Base-by-base conservation (phyloP, 2,113 vertebrate species). In the Ceratotherium simum region DNA sequence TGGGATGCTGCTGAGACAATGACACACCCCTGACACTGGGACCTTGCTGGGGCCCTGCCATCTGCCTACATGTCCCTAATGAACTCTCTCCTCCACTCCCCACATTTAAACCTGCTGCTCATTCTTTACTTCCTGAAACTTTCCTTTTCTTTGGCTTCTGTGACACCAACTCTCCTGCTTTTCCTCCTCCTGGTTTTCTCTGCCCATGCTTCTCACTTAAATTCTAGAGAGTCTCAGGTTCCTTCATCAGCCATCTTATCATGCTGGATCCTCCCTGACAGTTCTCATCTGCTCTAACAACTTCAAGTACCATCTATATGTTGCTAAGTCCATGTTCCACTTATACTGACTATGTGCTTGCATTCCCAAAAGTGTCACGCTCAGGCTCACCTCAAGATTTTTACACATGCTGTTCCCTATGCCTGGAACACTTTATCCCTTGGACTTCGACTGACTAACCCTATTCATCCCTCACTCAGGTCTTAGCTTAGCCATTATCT, bases 201-300 rank as follows among this genome's bases (percentile, higher is more conserved):
- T 29, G 33, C 31, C 64, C 46, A 29, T 0, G 2, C 70, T 51
- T 79, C 46, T 54, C 13, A 21, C 31, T 20, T 12, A 2, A 20
- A 78, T 54, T 29, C 78, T 5, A 33, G 33, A 39, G 25, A 1
- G 8, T 6, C n/a, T 64, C 36, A 9, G 48, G 31, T 20, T 39
- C 1, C 69, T 42, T 16, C 69, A 65, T 21, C 0, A 1, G 56
- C 39, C 3, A 1, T 0, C 8, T 0, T 6, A 10, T 23, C 58
- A n/a, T 0, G 0, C 18, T 1, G 1, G 2, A 8, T 3, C 54
- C 58, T 83, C 51, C 42, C 42, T 12, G 65, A 36, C 23, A 39
- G 80, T 39, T 62, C 85, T 54, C 48, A 36, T 54, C n/a, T 1
- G n/a, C 46, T 21, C 73, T 16, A 3, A 5, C 0, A 0, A 29